Conservation (phyloP, 2,797 vertebrate genomes). For the Lagodon rhomboides region DNA sequence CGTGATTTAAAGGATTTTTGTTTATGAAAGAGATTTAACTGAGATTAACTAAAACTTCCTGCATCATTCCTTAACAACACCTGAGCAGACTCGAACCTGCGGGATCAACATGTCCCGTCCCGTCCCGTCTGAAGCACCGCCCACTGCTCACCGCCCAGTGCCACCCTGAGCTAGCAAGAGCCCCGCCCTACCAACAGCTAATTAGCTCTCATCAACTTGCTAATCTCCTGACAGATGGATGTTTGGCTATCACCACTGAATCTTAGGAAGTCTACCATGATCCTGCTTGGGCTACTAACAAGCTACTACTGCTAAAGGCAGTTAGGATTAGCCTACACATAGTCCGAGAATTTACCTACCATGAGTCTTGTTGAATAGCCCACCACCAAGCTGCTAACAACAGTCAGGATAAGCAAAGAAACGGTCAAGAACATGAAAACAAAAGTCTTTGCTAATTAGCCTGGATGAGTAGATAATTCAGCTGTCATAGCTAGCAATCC, state of each 20-base stretch:
- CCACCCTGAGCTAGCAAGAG: slow-evolving; percentile 25
- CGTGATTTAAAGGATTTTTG: slow-evolving; percentile 50
- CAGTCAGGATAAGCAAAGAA: neutral
- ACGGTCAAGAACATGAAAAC: neutral
- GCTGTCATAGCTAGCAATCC: neutral
- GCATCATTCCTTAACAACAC: slow-evolving; percentile 78
- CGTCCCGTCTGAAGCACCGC: slow-evolving; percentile 4
- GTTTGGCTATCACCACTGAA: neutral
- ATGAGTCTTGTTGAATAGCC: neutral
- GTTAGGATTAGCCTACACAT: neutral
- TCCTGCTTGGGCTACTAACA: neutral
- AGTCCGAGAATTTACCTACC: neutral
- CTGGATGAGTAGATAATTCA: too few species aligned
- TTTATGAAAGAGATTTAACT: slow-evolving; percentile 63
- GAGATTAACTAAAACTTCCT: slow-evolving; percentile 71
- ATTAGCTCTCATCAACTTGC: neutral
- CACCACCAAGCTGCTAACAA: neutral
- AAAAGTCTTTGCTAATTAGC: neutral
- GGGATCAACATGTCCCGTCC: slow-evolving; percentile 14
- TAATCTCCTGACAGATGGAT: neutral
- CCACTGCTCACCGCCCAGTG: slow-evolving; percentile 4
- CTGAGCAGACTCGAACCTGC: slow-evolving; percentile 57
- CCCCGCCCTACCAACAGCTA: slow-evolving; percentile 29
- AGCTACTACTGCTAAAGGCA: neutral
- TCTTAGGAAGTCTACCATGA: neutral